Evolutionary conservation across 2,797 vertebrate species (phyloP).

Genomic region (Heliangelus exortis): DNA sequence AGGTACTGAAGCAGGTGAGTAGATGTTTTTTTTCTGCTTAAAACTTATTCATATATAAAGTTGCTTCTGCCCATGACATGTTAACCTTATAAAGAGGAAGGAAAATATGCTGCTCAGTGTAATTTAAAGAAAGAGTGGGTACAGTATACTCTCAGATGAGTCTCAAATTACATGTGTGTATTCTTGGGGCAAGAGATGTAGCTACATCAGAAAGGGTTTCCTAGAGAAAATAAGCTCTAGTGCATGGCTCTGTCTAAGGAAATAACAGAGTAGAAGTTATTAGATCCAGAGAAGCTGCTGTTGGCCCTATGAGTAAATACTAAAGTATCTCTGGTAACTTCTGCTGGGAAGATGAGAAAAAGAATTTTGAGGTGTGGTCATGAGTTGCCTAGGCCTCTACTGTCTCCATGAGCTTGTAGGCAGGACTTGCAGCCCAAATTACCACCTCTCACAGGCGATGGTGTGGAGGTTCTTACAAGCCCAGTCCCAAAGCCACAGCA

Average conservation of each 20-base stretch:
- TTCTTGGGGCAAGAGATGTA: background rate
- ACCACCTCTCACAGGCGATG: fast-evolving
- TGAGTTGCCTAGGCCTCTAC: no score
- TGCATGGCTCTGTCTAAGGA: background rate
- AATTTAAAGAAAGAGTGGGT: background rate
- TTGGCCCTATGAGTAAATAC: no score
- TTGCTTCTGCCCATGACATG: fast-evolving
- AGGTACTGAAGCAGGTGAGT: slow-evolving; percentile 86
- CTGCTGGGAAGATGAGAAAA: background rate
- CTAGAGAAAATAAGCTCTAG: background rate
- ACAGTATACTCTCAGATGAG: background rate
- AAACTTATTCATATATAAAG: fast-evolving
- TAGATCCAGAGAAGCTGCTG: background rate
- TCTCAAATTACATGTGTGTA: background rate
- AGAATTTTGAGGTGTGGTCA: fast-evolving
- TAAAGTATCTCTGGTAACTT: background rate
- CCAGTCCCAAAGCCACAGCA: fast-evolving
- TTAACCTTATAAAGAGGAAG: background rate
- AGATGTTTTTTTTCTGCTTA: background rate
- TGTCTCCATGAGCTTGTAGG: fast-evolving
- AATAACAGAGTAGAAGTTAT: background rate
- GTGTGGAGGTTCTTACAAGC: background rate
- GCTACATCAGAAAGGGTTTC: background rate
- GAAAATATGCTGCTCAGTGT: background rate
- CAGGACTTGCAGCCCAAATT: background rate